Evolutionary conservation across 2,797 vertebrate genomes (phyloP), one percentile per base, ranked within the genome.

Genomic region (Knipowitschia caucasica): DNA sequence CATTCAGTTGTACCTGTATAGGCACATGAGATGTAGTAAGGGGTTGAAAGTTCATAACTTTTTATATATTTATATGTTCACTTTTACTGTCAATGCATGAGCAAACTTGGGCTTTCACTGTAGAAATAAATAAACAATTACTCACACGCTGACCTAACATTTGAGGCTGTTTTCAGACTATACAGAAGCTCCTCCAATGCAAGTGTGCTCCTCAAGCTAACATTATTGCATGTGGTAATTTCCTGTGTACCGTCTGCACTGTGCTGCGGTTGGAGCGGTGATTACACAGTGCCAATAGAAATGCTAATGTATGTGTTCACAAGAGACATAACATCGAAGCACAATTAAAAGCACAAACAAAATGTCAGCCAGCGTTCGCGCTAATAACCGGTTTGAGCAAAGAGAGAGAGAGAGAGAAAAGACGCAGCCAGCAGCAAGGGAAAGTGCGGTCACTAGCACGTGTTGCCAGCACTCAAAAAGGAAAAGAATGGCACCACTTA

Each of bases 331-430:
- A 89, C 83, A 91, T 89, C 81, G 79, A 87, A 78, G 83, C 83
- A 78, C 80, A 87, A 89, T 89, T 87, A 90, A 85, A 86, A 83
- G 76, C 82, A 80, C 78, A 90, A 88, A 87, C 79, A 84, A 44
- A 86, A 75, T 85, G 82, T 86, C 81, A 89, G 78, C 77, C 84
- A 78, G 75, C 86, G 82, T 90, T 88, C 90, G 81, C 73, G 68
- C 80, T 89, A 90, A 91, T 88, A 77, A 86, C 71, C 12, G 69
- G 86, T 73, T 86, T 86, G 1, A 34, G 55, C 52, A 56, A 44
- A 69, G 68, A 77, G 70, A 60, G 23, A 25, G 6, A 77, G 69
- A 23, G 57, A n/a, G n/a, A n/a, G n/a, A n/a, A n/a, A n/a, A n/a
- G n/a, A n/a, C n/a, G n/a, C n/a, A n/a, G n/a, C n/a, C n/a, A n/a